Conservation (phyloP, 2,797 vertebrate species). For the Brachyrhaphis roseni region DNA sequence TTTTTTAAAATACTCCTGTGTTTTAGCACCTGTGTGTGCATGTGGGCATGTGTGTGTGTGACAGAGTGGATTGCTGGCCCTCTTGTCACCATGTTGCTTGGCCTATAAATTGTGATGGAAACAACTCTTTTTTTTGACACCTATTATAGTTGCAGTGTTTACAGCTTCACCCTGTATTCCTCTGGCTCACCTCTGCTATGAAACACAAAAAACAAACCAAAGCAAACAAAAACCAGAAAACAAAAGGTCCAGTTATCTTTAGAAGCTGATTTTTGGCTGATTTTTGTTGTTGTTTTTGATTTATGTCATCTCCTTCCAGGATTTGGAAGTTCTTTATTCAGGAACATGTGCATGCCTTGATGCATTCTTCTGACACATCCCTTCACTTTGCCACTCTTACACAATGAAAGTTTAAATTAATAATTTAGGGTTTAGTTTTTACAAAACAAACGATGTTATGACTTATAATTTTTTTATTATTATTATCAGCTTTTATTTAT, state of each 20-base stretch:
- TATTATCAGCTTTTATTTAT: not conserved
- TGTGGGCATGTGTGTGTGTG: not conserved
- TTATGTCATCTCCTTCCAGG: not conserved
- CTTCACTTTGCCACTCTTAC: not conserved
- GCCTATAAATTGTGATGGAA: not conserved
- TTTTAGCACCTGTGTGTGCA: not conserved
- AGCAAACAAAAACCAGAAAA: not conserved
- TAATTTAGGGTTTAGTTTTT: not conserved
- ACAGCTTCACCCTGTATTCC: not conserved
- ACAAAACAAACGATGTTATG: not conserved
- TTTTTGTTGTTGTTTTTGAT: not conserved
- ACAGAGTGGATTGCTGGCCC: not conserved
- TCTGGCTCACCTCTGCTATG: not conserved
- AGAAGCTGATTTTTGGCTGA: not conserved
- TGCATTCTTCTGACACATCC: not conserved
- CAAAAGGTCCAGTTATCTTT: not conserved
- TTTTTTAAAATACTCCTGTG: not conserved
- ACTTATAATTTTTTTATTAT: not conserved
- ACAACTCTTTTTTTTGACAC: not conserved
- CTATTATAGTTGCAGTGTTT: not conserved
- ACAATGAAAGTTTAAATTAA: not conserved
- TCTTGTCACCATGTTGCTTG: constrained; percentile 1
- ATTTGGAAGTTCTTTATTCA: not conserved
- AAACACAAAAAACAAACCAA: not conserved
- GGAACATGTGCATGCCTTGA: not conserved